Conservation (phyloP, 2,888 invertebrate genomes). For the Amphipoea oculea region DNA sequence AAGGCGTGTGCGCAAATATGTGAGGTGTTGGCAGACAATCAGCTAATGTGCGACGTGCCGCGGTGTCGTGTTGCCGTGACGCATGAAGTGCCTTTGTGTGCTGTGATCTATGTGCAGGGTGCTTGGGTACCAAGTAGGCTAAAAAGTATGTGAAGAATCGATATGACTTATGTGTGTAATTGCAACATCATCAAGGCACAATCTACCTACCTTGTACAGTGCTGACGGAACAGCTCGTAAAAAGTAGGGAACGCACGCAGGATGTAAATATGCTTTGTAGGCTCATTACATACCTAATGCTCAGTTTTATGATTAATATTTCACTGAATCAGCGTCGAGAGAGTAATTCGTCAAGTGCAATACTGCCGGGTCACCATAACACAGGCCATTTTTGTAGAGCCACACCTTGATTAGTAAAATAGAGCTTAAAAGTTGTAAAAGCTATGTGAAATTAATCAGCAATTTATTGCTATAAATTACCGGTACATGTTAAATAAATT, state of each 20-base stretch:
- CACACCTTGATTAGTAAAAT: not conserved
- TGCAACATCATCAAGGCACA: not conserved
- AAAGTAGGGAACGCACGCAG: not conserved
- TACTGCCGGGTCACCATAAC: not conserved
- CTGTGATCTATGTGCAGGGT: not conserved
- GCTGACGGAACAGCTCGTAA: not conserved
- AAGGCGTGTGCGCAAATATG: conserved; percentile 66
- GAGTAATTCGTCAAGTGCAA: not conserved
- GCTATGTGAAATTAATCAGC: not conserved
- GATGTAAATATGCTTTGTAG: not conserved
- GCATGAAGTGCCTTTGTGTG: conserved; percentile 16
- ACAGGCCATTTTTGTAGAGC: not conserved
- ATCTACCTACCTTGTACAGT: not conserved
- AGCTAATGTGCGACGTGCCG: conserved; percentile 74
- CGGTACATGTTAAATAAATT: not conserved
- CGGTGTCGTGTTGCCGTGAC: conserved; percentile 49
- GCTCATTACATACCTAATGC: not conserved
- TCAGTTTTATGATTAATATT: conserved; percentile 3
- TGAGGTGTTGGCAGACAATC: conserved; percentile 68
- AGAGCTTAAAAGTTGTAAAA: not conserved
- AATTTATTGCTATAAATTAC: not conserved
- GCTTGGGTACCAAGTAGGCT: not conserved
- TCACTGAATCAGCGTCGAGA: not conserved
- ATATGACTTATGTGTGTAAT: not conserved
- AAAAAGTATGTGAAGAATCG: not conserved